Conservation (phyloP, 2,888 invertebrate species). For the Parnassius orleans region DNA sequence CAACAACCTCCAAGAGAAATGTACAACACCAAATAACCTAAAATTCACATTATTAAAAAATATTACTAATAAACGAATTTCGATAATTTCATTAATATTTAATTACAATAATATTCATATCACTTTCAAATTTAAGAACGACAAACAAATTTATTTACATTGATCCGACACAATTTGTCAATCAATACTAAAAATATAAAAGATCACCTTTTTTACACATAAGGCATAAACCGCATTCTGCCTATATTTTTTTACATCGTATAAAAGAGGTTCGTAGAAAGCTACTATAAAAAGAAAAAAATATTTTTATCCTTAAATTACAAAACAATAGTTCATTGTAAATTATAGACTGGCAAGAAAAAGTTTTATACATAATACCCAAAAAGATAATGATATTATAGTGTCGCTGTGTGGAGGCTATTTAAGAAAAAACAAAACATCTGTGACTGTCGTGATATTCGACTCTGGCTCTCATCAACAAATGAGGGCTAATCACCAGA, state of each 20-base stretch:
- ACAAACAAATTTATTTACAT: not conserved
- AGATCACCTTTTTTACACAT: not conserved
- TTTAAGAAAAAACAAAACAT: too few relatives aligned
- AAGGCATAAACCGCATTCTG: not conserved
- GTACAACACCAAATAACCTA: constrained; percentile 27
- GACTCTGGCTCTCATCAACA: too few relatives aligned
- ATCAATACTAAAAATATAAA: constrained; percentile 1
- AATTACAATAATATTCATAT: constrained; percentile 2
- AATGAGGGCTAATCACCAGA: too few relatives aligned
- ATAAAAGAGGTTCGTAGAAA: too few relatives aligned
- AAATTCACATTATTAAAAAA: constrained; percentile 13
- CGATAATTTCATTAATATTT: not conserved
- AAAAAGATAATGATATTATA: too few relatives aligned
- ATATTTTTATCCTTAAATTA: too few relatives aligned
- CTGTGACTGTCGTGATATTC: too few relatives aligned
- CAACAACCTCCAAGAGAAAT: constrained; percentile 29
- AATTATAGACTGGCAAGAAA: too few relatives aligned
- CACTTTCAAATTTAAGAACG: constrained; percentile 1
- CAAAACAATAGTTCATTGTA: too few relatives aligned
- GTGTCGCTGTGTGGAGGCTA: too few relatives aligned
- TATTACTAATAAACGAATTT: constrained; percentile 3
- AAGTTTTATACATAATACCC: too few relatives aligned
- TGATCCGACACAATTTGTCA: not conserved
- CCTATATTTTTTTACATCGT: not conserved
- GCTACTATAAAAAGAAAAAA: too few relatives aligned